Conservation (phyloP, 2,797 vertebrate genomes). For the Microcaecilia unicolor region DNA sequence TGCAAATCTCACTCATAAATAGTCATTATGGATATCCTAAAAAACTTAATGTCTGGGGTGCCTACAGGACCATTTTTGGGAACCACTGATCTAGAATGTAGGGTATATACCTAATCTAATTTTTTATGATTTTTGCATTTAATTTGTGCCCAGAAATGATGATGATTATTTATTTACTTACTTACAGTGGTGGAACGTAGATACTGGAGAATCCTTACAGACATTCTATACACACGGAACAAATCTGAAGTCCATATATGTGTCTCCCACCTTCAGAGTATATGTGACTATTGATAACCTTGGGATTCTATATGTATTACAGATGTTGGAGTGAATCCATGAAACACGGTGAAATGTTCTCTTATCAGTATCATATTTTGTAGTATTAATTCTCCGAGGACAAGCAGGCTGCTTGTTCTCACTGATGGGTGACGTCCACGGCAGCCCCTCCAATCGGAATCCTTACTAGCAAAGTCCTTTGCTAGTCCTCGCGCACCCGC, state of each 20-base stretch:
- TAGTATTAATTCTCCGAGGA: too few species aligned
- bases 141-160: conserved; percentile 2
- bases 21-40: too few species aligned
- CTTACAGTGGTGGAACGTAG: conserved; percentile 84
- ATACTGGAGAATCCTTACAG: conserved; percentile 74
- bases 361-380: too few species aligned
- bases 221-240: conserved; percentile 86
- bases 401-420: too few species aligned
- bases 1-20: too few species aligned
- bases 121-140: not conserved
- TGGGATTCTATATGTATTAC: conserved; percentile 86
- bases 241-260: conserved; percentile 77
- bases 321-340: conserved; percentile 65
- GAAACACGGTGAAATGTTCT: too few species aligned
- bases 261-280: conserved; percentile 75
- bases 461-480: too few species aligned
- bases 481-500: too few species aligned
- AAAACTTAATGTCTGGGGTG: too few species aligned
- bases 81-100: not conserved
- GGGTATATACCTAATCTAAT: not conserved
- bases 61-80: too few species aligned
- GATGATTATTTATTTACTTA: conserved; percentile 13
- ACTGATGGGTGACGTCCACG: too few species aligned
- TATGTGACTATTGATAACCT: conserved; percentile 90
- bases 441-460: too few species aligned